Evolutionary conservation across 2,888 invertebrate species (phyloP), one percentile per base, ranked within the genome.

Genomic region (Bombylius major): DNA sequence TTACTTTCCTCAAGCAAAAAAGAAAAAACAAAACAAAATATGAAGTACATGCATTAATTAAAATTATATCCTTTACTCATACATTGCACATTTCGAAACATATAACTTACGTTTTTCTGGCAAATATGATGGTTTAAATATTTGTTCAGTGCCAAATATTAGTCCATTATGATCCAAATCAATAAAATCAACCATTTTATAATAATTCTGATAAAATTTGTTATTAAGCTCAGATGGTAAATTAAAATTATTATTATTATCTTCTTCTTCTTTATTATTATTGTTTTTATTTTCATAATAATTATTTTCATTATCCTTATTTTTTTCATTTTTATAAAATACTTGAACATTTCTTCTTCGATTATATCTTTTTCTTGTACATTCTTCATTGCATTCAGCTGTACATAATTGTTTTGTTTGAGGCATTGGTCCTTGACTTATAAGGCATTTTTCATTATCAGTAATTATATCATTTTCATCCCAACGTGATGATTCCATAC

Each of bases 401-500:
- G 70, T 66, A 61, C 76, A 76, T 8, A 76, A 61, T 60, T 76
- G 72, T 34, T 63, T 60, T 62, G 69, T 63, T 59, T 68, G 54
- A 52, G 67, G 63, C 60, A 70, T 65, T 57, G 64, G 63, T 13
- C 62, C 63, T 0, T 70, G 64, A 55, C 63, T 60, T 23, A 59
- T 61, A 0, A 59, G 64, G 59, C 75, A 75, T 34, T 67, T 63
- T 4, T 60, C 53, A 51, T 75, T 72, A 32, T 72, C 72, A 5
- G 71, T 67, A n/a, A 75, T 62, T 8, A 75, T 69, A 59, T 77
- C 78, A 49, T 78, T 77, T 11, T 72, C 73, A 0, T 76, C 76
- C 1, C 67, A 51, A 51, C 65, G 70, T 0, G 74, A 70, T 4
- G 75, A 69, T 58, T 77, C 75, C 50, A 69, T 67, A 0, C 78